Conservation (phyloP, 2,113 vertebrate genomes). For the Nannospalax galili region DNA sequence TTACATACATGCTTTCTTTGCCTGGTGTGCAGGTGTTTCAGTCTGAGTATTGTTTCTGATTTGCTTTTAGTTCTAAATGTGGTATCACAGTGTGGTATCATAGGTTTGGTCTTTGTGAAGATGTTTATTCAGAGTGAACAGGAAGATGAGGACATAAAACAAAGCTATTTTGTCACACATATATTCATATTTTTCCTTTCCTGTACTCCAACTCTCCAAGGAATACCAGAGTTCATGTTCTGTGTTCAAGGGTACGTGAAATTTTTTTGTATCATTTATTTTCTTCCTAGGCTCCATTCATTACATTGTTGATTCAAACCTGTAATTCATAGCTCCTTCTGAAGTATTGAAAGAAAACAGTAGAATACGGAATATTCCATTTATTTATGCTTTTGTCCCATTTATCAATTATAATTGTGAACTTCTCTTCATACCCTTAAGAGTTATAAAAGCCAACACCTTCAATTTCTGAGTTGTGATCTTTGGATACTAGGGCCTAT, state of each 20-base stretch:
- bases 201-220: not conserved
- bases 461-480: not conserved
- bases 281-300: not conserved
- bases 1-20: constrained; percentile 31
- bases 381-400: not conserved
- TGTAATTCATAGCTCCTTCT: not conserved
- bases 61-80: constrained; percentile 35
- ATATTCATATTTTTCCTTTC: not conserved
- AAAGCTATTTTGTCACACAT: constrained; percentile 28
- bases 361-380: not conserved
- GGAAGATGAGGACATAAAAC: not conserved
- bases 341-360: constrained; percentile 37
- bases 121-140: not conserved
- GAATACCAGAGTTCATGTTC: not conserved
- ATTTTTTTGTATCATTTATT: not conserved
- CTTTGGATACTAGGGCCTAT: not conserved
- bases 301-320: not conserved
- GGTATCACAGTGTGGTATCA: no score
- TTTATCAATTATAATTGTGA: constrained; percentile 9
- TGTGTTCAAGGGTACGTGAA: not conserved
- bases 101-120: constrained; percentile 31
- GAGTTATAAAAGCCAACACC: not conserved
- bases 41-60: not conserved
- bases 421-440: constrained; percentile 19
- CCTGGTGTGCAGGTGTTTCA: constrained; percentile 56